Percentiles rank a stretch among this genome's conserved stretches.
These are phyloP conservation scores for Pterostichus niger DNA, from an alignment of 2,888 invertebrate genomes.

Conservation along the genomic window DNA sequence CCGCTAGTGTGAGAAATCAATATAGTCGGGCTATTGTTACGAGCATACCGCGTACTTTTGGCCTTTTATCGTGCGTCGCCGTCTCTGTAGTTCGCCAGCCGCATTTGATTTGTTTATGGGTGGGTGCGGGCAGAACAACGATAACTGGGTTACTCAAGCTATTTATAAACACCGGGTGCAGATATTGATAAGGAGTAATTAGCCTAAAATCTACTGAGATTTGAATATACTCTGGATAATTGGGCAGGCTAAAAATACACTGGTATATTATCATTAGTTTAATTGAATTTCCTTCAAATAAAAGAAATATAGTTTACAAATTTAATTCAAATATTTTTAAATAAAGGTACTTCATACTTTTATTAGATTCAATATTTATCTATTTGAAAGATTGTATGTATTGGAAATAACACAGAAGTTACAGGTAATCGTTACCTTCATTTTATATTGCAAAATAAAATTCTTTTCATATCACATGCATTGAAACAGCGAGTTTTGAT, in stretches of 20 bases:
- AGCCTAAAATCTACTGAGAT: not conserved
- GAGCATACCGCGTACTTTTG: not conserved
- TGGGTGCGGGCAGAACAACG: not conserved
- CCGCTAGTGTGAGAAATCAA: conserved; percentile 19
- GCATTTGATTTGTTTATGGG: conserved; percentile 14
- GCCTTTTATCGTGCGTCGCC: not conserved
- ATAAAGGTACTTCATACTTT: no score
- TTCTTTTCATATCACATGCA: no score
- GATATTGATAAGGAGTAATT: conserved; percentile 28
- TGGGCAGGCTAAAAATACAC: not conserved
- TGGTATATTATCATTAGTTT: not conserved
- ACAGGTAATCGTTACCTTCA: no score
- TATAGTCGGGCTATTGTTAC: conserved; percentile 16
- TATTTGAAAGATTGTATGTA: no score
- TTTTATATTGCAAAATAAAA: no score
- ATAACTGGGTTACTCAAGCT: conserved; percentile 11
- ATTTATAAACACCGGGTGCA: conserved; percentile 19
- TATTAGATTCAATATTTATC: no score
- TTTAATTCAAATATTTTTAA: no score
- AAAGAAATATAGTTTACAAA: no score
- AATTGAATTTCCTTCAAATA: not conserved
- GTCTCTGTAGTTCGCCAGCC: not conserved
- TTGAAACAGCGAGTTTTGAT: no score
- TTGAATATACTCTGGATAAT: conserved; percentile 10
- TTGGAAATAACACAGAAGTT: no score